Evolutionary conservation across 2,888 invertebrate species (phyloP).

Genomic region (Sphaerophoria rueppellii): DNA sequence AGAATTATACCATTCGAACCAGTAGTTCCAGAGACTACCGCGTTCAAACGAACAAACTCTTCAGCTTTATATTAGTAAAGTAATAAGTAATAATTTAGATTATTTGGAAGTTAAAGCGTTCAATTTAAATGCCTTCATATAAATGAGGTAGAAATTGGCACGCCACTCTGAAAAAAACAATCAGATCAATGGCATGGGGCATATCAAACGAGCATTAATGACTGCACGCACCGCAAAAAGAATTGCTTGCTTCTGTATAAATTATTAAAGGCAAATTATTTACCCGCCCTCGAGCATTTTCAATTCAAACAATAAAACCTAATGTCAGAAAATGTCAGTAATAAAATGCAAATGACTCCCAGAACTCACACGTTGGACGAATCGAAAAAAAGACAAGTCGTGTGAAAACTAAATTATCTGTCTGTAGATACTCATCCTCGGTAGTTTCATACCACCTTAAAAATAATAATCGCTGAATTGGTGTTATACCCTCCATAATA

Average conservation of each 20-base stretch:
- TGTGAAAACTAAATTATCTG: slow-evolving; percentile 70
- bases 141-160: no score
- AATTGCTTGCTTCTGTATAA: slow-evolving; percentile 38
- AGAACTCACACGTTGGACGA: slow-evolving; percentile 60
- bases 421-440: slow-evolving; percentile 27
- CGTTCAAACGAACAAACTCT: no score
- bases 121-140: no score
- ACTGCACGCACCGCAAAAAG: not conserved
- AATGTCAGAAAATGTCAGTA: slow-evolving; percentile 62
- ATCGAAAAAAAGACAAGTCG: slow-evolving; percentile 4
- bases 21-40: no score
- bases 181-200: no score
- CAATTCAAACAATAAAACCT: slow-evolving; percentile 42
- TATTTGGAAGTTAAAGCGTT: no score
- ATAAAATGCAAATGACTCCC: slow-evolving; percentile 65
- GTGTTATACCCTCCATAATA: slow-evolving; percentile 48
- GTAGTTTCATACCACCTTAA: slow-evolving; percentile 30
- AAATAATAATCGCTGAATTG: slow-evolving; percentile 29
- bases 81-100: no score
- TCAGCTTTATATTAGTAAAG: no score
- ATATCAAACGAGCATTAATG: not conserved
- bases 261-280: slow-evolving; percentile 53
- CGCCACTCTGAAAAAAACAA: no score
- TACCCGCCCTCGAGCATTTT: slow-evolving; percentile 43
- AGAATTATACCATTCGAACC: no score